Evolutionary conservation across 2,113 vertebrate genomes (phyloP).

Genomic region (Strix aluco): DNA sequence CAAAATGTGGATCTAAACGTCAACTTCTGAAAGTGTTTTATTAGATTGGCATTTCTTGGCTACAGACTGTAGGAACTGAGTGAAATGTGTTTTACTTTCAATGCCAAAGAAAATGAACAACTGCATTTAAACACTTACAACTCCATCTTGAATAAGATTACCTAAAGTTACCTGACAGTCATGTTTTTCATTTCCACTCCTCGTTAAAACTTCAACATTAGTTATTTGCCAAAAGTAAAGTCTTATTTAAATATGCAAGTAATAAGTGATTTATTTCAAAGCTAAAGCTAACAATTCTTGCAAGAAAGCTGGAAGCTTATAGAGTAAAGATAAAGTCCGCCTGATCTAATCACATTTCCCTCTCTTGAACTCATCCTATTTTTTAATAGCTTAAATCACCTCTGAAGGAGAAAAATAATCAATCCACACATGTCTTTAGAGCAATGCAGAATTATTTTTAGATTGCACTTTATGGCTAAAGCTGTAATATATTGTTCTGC

Average conservation of each 20-base stretch:
- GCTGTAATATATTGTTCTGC: background rate
- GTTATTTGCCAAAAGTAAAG: background rate
- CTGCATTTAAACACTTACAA: background rate
- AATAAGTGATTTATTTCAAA: background rate
- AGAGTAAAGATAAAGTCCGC: background rate
- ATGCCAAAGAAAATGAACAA: background rate
- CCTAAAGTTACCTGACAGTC: background rate
- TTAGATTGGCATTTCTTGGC: background rate
- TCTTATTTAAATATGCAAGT: background rate
- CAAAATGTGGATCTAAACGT: background rate
- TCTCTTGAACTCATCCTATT: background rate
- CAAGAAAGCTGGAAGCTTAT: background rate
- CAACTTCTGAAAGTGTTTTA: background rate
- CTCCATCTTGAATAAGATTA: background rate
- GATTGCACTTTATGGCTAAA: constrained; percentile 4
- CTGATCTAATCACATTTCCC: constrained; percentile 13
- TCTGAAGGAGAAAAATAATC: constrained; percentile 56
- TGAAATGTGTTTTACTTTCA: background rate
- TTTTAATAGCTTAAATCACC: constrained; percentile 26
- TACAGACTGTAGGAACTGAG: background rate
- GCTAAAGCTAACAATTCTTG: background rate
- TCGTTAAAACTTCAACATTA: background rate
- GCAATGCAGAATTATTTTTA: constrained; percentile 57
- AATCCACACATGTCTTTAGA: background rate
- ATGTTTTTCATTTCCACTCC: background rate